A percentile compares a stretch with the other conserved stretches of the same genome.
Conservation (phyloP, 2,888 invertebrate genomes). For the Pachliopta kotzebuea region DNA sequence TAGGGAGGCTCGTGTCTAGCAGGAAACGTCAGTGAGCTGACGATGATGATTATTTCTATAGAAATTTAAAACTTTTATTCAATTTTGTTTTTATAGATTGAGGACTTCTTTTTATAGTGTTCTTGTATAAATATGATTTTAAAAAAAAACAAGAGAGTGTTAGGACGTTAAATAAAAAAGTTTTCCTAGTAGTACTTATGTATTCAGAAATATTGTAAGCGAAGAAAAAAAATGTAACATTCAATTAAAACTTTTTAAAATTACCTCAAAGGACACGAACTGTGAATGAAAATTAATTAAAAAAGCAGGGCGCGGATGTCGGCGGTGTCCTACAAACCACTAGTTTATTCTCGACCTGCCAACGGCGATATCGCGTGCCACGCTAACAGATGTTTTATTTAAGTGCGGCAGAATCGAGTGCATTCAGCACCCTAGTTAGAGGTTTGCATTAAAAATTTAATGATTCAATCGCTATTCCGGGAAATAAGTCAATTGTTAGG, state of each 20-base stretch:
- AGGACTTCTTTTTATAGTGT: too few relatives aligned
- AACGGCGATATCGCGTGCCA: constrained; percentile 43
- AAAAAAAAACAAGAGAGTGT: not conserved
- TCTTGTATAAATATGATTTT: too few relatives aligned
- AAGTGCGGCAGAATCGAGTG: constrained; percentile 37
- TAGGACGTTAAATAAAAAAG: not conserved
- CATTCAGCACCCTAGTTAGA: constrained; percentile 36
- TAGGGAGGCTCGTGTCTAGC: too few relatives aligned
- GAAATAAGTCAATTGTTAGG: constrained; percentile 61
- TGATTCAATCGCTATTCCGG: constrained; percentile 58
- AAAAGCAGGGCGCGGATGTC: not conserved
- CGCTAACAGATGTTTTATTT: constrained; percentile 49
- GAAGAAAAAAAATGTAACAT: constrained; percentile 1
- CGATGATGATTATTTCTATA: too few relatives aligned
- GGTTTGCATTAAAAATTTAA: constrained; percentile 62
- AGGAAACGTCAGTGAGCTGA: too few relatives aligned
- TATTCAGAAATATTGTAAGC: not conserved
- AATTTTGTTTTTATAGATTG: too few relatives aligned
- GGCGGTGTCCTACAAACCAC: constrained; percentile 10
- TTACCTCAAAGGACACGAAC: constrained; percentile 9
- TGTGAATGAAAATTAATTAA: constrained; percentile 19
- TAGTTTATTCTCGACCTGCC: constrained; percentile 4
- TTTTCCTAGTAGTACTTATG: not conserved
- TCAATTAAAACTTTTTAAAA: constrained; percentile 8
- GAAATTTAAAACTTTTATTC: too few relatives aligned